Evolutionary conservation across 2,888 invertebrate genomes (phyloP), one percentile per base, ranked within the genome.

Genomic region (Tetropium fuscum): DNA sequence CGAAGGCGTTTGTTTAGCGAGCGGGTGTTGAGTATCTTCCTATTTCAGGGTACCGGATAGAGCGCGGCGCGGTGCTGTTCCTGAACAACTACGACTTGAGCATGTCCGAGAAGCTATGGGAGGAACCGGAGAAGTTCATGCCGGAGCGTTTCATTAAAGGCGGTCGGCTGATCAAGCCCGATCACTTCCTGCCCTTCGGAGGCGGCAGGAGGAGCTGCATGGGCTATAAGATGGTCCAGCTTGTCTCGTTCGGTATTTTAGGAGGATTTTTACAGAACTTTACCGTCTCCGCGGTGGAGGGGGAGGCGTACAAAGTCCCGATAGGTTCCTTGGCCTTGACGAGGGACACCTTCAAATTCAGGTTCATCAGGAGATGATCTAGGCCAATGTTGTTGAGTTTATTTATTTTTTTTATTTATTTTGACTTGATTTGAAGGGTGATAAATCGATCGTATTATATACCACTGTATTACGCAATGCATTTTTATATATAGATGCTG

Each of bases 11-110:
- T 13, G 3, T 13, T 10, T 54, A 19, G 15, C 32, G 1, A 8
- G 15, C 6, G n/a, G 3, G n/a, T 3, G 7, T 7, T 22, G 19
- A 13, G 5, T 44, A n/a, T 25, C 13, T 63, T 62, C 68, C 68
- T 65, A 53, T 79, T 82, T 0, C 78, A 88, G 89, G 87, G 25
- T 88, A 83, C 76, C 78, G 77, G 71, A 85, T 90, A 6, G 82
- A 85, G 54, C 86, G 88, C 72, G 87, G 86, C 60, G 85, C 88
- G 0, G 83, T 90, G 65, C 83, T 90, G 6, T 87, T 90, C 72
- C 80, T 90, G 20, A 89, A 90, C 78, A 90, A 89, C 70, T 88
- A 87, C 79, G 87, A 88, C 25, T 78, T 90, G 32, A 88, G 88
- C 77, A 87, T 87, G 84, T 87, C 87, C 5, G 80, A 84, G 1